Base-by-base conservation (phyloP, 2,113 vertebrate species). In the Chinchilla lanigera region DNA sequence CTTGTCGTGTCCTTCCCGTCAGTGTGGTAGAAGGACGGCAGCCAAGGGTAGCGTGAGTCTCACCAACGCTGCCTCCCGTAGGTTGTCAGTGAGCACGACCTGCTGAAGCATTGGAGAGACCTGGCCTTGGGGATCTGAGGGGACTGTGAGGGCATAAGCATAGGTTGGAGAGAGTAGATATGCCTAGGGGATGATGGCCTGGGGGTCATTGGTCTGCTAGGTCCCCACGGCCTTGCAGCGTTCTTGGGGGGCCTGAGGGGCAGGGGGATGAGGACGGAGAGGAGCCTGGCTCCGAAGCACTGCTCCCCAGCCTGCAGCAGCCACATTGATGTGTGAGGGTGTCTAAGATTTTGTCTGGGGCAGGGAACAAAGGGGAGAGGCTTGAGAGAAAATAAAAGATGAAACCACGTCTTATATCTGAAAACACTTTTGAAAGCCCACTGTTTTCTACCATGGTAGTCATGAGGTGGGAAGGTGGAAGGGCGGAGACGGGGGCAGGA, bases 111-210 rank as follows among this genome's bases (percentile, higher is more conserved):
- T 14, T 22, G 3, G 65, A 63, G 19, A 22, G 28, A 17, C 44
- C 12, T 5, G 3, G 30, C 0, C 8, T 54, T 0, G 30, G 26
- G 0, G 6, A 41, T 44, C 1, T 11, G 7, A 26, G 35, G 78
- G 44, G 54, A 38, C 0, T 38, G 41, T 38, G 33, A 54, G 14
- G 35, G 14, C 63, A 24, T 47, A 7, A 30, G 26, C 22, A 2
- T 2, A 13, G 10, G 1, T 16, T 24, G 17, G n/a, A 30, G 47
- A 78, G 56, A 56, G 50, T 65, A 61, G 8, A 16, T 0, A 0
- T 10, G 8, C 16, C 44, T 30, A 30, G 9, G 50, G 30, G 30
- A 35, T 10, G 16, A 1, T 26, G 47, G 38, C 77, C 28, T 52
- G 11, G 4, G 20, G 35, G 2, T 30, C 33, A 3, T 7, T 6